Base-by-base conservation (phyloP, 2,113 vertebrate genomes). In the Dasypus novemcinctus region DNA sequence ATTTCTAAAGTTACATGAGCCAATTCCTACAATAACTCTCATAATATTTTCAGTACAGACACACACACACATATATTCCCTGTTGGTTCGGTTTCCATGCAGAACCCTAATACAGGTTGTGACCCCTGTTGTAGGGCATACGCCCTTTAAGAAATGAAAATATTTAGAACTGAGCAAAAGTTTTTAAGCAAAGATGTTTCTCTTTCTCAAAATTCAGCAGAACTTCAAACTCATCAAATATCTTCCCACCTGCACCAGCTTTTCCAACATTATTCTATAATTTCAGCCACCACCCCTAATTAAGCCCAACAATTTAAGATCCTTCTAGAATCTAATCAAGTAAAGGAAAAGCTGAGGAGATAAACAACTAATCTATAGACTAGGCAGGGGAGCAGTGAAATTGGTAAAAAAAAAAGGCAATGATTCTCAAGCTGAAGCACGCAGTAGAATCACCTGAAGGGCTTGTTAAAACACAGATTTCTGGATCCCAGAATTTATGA, bases 241-340 rank as follows among this genome's bases (percentile, higher is more conserved):
- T 87, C 87, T 90, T 68, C 38, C 57, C 69, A 71, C 33, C 23
- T 57, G 36, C 27, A 71, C 23, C 63, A 90, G 46, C 27, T 89
- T 79, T 95, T 74, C 66, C 68, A 83, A 92, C 29, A 63, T 74
- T 87, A 38, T 92, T 78, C 74, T 57, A n/a, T 87, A 92, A 59
- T 72, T 87, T 86, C 31, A 57, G 64, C 9, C 52, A 80, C 27
- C n/a, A 74, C 57, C 89, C 25, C 41, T 78, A 92, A 93, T 46
- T 43, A 81, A 38, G 64, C 41, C 43, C 81, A 61, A 18, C 25
- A 91, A 72, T 33, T 59, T 46, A 46, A 59, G 21, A 64, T n/a
- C 41, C 20, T 31, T 49, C 27, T 72, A 87, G 54, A 2, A 21
- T n/a, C 88, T 68, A 72, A 43, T 64, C 33, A 83, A 87, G 1